Base-by-base conservation (phyloP, 1,140 invertebrate genomes). In the Ericerus pela region DNA sequence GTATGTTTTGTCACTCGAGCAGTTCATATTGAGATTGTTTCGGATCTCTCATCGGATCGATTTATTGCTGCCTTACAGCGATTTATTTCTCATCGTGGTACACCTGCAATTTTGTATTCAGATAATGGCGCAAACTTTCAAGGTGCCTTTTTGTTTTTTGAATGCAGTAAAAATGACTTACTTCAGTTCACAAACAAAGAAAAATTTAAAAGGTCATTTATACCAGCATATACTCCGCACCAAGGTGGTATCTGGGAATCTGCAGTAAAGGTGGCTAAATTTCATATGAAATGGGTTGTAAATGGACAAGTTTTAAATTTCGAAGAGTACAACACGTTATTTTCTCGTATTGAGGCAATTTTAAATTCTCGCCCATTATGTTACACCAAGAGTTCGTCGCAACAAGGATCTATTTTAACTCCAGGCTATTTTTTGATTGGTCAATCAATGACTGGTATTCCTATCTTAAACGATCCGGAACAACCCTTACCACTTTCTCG, bases 1-100 rank as follows among this genome's bases (percentile, higher is more conserved):
- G 66, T 72, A 3, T 74, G 70, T 55, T 65, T 71, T n/a, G 36
- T 59, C 1, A 70, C 69, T 2, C 65, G 63, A 52, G 71, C 68
- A 2, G 56, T 72, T 26, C 71, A 73, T 56, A 56, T 75, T 10
- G 70, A 74, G 58, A 24, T 70, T 0, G 68, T 72, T 0, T 61
- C 63, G 0, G 60, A 67, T 59, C 47, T 73, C 6, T 61, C 66
- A 1, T 64, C 70, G 1, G 63, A 69, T 41, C 60, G 60, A 1
- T 73, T 74, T 51, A 54, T 72, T 8, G 61, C 66, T 10, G 62
- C 66, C 14, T 55, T 74, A 1, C 56, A 61, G 16, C 57, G 71
- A 36, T 74, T 75, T 58, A 60, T 67, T 12, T 55, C 63, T 8
- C 59, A 68, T 5, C 58, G 71, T 36, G 70, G 69, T 29, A 53